These are phyloP conservation scores for Lycaena phlaeas DNA, from an alignment of 2,888 invertebrate genomes.

Conservation along the genomic window DNA sequence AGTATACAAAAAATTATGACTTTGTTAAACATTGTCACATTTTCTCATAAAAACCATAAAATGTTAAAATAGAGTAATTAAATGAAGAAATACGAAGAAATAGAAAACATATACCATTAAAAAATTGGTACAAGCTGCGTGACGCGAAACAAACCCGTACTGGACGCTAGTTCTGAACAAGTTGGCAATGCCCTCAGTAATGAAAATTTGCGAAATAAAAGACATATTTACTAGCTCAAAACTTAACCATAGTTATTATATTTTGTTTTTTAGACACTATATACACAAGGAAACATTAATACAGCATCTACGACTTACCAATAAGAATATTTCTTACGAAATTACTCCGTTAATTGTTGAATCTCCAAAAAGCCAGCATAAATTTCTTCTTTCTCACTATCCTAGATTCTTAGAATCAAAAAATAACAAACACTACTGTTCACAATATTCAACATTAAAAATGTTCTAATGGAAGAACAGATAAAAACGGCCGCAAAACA, in stretches of 20 bases:
- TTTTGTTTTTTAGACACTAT: constrained; percentile 13
- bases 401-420: constrained; percentile 27
- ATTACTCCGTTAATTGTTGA: constrained; percentile 28
- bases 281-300: constrained; percentile 10
- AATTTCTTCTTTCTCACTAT: constrained; percentile 30
- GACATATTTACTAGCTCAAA: neutral
- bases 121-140: constrained; percentile 22
- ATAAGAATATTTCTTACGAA: constrained; percentile 42
- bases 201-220: neutral
- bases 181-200: constrained; percentile 18
- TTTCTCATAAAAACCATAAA: too few relatives aligned
- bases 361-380: constrained; percentile 35
- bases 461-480: constrained; percentile 27
- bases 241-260: neutral
- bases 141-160: constrained; percentile 15
- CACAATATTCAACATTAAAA: constrained; percentile 23
- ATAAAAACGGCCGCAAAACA: constrained; percentile 26
- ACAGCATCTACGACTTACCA: constrained; percentile 41
- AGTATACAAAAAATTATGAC: too few relatives aligned
- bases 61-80: too few relatives aligned
- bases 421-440: constrained; percentile 27
- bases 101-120: too few relatives aligned
- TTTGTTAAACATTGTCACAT: too few relatives aligned
- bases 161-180: constrained; percentile 14
- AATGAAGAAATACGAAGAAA: too few relatives aligned